Conservation (phyloP, 2,113 vertebrate species). For the Arothron firmamentum region DNA sequence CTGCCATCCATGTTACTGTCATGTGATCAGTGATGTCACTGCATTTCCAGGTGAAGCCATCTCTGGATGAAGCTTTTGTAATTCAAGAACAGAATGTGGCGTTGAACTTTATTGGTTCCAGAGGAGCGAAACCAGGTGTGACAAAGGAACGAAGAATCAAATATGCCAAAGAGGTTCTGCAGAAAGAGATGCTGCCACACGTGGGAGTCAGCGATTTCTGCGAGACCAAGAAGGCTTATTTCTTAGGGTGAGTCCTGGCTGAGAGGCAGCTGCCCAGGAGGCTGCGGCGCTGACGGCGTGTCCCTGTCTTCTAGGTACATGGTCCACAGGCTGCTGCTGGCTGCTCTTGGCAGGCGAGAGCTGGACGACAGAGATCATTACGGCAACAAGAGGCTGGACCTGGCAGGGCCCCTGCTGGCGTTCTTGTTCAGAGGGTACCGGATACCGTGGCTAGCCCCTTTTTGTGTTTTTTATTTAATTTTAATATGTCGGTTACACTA, state of each 20-base stretch:
- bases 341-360: constrained; percentile 92
- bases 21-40: neutral
- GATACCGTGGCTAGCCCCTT: constrained; percentile 33
- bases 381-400: constrained; percentile 97
- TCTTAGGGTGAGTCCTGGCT: constrained; percentile 83
- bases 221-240: constrained; percentile 98
- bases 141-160: constrained; percentile 98
- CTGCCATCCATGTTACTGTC: neutral
- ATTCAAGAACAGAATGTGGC: constrained; percentile 99
- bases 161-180: constrained; percentile 96
- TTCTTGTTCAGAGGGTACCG: constrained; percentile 93
- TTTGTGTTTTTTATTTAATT: no score
- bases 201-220: constrained; percentile 99
- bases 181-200: constrained; percentile 97
- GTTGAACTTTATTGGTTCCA: constrained; percentile 95
- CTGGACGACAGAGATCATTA: constrained; percentile 99
- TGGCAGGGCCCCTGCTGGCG: constrained; percentile 92
- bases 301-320: constrained; percentile 82
- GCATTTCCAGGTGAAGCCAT: constrained; percentile 88
- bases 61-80: constrained; percentile 96
- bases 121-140: constrained; percentile 97
- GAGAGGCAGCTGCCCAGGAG: neutral
- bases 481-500: no score
- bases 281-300: neutral
- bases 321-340: constrained; percentile 92